Conservation (phyloP, 2,113 vertebrate species). For the Odocoileus virginianus region DNA sequence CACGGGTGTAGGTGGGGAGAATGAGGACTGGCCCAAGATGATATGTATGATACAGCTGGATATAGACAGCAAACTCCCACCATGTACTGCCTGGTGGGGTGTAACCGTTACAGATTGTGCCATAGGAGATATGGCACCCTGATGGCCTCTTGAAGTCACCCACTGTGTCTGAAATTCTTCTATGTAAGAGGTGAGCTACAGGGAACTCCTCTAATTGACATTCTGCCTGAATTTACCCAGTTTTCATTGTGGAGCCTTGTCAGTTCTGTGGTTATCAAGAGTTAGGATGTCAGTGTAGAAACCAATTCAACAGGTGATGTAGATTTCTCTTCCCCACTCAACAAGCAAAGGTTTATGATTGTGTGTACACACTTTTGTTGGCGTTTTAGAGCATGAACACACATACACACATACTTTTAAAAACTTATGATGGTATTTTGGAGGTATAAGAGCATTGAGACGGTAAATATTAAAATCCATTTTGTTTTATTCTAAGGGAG, state of each 20-base stretch:
- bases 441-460: neutral
- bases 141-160: neutral
- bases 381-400: neutral
- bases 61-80: neutral
- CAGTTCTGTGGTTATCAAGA: neutral
- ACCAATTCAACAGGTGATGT: neutral
- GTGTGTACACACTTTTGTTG: neutral
- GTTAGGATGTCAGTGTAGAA: neutral
- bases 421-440: neutral
- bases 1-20: neutral
- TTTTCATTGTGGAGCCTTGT: neutral
- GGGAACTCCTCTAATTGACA: neutral
- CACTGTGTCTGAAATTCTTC: neutral
- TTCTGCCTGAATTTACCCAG: neutral
- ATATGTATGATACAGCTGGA: neutral
- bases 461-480: neutral
- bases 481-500: conserved; percentile 6
- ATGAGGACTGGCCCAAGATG: neutral
- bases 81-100: neutral
- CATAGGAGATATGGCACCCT: neutral
- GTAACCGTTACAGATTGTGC: neutral
- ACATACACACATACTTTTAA: neutral
- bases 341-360: neutral
- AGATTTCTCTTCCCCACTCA: neutral
- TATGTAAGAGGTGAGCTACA: neutral